Conservation (phyloP, 2,888 invertebrate genomes). For the Drosophila emarginata region DNA sequence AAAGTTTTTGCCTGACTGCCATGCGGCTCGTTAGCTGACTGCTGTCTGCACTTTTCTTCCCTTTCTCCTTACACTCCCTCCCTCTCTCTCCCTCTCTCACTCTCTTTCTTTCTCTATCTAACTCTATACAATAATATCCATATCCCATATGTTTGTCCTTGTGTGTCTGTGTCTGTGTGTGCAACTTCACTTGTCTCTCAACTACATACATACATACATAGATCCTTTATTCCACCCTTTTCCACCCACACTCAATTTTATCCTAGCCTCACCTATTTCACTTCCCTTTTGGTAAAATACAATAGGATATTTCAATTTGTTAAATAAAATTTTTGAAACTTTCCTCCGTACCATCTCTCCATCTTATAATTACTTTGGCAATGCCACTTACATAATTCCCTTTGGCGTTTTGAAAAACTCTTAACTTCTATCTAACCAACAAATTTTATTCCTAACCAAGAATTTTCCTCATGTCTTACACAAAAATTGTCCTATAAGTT, state of each 20-base stretch:
- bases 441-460: too few relatives aligned
- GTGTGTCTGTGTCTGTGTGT: constrained; percentile 28
- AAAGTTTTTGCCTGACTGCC: constrained; percentile 67
- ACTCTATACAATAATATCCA: too few relatives aligned
- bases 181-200: constrained; percentile 43
- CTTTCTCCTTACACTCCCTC: neutral
- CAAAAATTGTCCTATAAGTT: too few relatives aligned
- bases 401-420: neutral
- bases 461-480: too few relatives aligned
- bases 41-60: constrained; percentile 12
- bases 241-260: neutral
- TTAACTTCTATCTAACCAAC: too few relatives aligned
- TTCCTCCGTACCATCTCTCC: neutral
- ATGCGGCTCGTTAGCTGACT: constrained; percentile 70
- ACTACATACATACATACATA: too few relatives aligned
- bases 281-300: constrained; percentile 44
- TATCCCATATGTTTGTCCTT: too few relatives aligned
- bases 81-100: neutral
- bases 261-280: neutral
- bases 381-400: neutral
- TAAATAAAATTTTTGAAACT: constrained; percentile 71
- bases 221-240: neutral
- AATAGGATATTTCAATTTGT: constrained; percentile 76
- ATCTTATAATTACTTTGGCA: neutral
- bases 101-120: neutral